A percentile compares a stretch with the other conserved stretches of the same genome.
Evolutionary conservation across 2,888 invertebrate genomes (phyloP).

Genomic region (Limnephilus marmoratus): DNA sequence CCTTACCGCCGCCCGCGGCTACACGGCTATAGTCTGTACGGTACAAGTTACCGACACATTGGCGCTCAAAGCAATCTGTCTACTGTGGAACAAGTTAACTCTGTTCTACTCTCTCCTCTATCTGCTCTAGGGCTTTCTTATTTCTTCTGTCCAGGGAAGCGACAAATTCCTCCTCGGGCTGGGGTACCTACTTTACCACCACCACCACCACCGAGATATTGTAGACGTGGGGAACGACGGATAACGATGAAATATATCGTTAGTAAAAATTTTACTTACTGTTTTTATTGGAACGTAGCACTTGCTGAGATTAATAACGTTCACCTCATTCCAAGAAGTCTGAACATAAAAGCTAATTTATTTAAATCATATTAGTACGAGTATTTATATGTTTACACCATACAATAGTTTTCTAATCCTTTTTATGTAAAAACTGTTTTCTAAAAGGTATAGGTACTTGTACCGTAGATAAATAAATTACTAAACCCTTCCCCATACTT

Average conservation of each 20-base stretch:
- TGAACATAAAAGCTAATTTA: too few species aligned
- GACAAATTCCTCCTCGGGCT: constrained; percentile 31
- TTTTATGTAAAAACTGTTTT: too few species aligned
- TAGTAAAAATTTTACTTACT: too few species aligned
- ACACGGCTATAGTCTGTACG: not conserved
- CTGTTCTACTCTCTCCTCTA: not conserved
- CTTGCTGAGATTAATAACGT: too few species aligned
- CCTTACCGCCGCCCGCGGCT: not conserved
- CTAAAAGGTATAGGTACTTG: too few species aligned
- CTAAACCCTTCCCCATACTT: not conserved
- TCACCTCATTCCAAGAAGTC: too few species aligned
- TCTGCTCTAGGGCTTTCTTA: not conserved
- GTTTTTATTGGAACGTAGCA: too few species aligned
- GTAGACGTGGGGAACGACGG: not conserved
- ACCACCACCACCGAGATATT: not conserved
- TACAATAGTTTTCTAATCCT: too few species aligned
- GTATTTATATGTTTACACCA: too few species aligned
- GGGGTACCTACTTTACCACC: not conserved
- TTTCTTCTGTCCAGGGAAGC: constrained; percentile 45
- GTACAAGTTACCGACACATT: constrained; percentile 30
- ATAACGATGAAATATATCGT: not conserved
- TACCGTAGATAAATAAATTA: too few species aligned
- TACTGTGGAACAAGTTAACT: constrained; percentile 34
- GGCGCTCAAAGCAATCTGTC: constrained; percentile 21
- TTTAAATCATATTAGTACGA: too few species aligned